A percentile compares a stretch with the other conserved stretches of the same genome.
Evolutionary conservation across 1,140 invertebrate species (phyloP).

Genomic region (Vanessa atalanta): DNA sequence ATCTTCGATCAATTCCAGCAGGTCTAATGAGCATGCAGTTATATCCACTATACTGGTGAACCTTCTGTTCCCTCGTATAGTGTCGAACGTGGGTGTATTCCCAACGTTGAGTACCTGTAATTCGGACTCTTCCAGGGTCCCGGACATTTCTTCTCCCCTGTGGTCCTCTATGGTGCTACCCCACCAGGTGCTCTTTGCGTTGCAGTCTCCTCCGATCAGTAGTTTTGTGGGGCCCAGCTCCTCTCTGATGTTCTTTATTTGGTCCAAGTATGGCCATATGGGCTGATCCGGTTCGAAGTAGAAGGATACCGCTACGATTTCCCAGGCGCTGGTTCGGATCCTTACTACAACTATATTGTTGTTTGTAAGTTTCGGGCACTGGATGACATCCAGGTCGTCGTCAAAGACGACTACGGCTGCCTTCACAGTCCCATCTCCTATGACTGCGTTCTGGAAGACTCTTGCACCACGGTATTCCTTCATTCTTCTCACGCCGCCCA

Average conservation of each 20-base stretch:
- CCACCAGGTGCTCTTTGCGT: constrained; percentile 43
- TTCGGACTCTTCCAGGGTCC: constrained; percentile 19
- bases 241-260: background rate
- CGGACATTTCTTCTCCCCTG: constrained; percentile 28
- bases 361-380: constrained; percentile 19
- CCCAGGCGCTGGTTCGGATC: constrained; percentile 13
- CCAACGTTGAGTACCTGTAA: constrained; percentile 41
- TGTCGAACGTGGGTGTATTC: constrained; percentile 41
- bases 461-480: too few species aligned
- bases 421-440: constrained; percentile 14
- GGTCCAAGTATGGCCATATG: constrained; percentile 8
- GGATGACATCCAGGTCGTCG: constrained; percentile 3
- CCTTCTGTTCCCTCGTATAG: constrained; percentile 23
- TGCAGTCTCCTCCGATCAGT: constrained; percentile 36
- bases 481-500: constrained; percentile 2
- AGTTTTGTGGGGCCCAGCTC: background rate
- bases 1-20: too few species aligned
- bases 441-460: background rate
- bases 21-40: constrained; percentile 31
- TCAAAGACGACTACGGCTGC: constrained; percentile 29
- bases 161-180: constrained; percentile 23
- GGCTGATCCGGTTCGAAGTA: constrained; percentile 18
- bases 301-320: constrained; percentile 12
- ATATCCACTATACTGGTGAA: constrained; percentile 42
- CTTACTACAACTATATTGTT: constrained; percentile 23